Evolutionary conservation across 2,888 invertebrate genomes (phyloP).

Genomic region (Yponomeuta evonymella): DNA sequence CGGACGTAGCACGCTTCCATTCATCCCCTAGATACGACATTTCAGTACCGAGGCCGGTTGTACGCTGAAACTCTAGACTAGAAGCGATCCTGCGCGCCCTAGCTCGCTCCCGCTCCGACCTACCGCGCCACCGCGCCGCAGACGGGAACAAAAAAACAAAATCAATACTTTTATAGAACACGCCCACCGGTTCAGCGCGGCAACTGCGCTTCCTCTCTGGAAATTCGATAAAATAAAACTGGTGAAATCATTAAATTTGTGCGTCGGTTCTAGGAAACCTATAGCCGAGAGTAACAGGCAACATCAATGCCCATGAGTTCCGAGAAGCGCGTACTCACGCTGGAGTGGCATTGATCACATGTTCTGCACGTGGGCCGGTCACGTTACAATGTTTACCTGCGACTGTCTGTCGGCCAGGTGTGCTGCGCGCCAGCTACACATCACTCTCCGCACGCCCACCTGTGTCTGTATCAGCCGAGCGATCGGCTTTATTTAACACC

Average conservation of each 20-base stretch:
- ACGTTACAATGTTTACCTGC: constrained; percentile 75
- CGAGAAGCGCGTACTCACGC: constrained; percentile 2
- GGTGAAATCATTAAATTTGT: constrained; percentile 65
- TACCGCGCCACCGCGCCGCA: constrained; percentile 32
- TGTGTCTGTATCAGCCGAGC: constrained; percentile 28
- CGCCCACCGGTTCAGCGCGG: constrained; percentile 68
- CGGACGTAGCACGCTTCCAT: constrained; percentile 74
- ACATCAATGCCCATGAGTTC: constrained; percentile 10
- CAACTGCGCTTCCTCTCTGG: constrained; percentile 72
- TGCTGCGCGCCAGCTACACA: constrained; percentile 38
- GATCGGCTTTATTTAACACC: constrained; percentile 2
- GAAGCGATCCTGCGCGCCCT: constrained; percentile 51
- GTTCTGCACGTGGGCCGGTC: constrained; percentile 64
- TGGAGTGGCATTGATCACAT: constrained; percentile 41
- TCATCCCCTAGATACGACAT: constrained; percentile 67
- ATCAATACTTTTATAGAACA: constrained; percentile 73
- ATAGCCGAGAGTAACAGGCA: constrained; percentile 5
- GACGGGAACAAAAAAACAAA: constrained; percentile 60
- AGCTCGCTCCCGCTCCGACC: constrained; percentile 48
- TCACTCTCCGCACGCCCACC: constrained; percentile 26
- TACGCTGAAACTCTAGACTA: constrained; percentile 70
- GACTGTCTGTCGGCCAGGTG: constrained; percentile 66
- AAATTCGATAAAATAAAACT: constrained; percentile 74
- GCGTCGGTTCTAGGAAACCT: constrained; percentile 41
- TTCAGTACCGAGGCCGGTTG: constrained; percentile 41